Conservation (phyloP, 2,797 vertebrate species). For the Chloroceryle inda region DNA sequence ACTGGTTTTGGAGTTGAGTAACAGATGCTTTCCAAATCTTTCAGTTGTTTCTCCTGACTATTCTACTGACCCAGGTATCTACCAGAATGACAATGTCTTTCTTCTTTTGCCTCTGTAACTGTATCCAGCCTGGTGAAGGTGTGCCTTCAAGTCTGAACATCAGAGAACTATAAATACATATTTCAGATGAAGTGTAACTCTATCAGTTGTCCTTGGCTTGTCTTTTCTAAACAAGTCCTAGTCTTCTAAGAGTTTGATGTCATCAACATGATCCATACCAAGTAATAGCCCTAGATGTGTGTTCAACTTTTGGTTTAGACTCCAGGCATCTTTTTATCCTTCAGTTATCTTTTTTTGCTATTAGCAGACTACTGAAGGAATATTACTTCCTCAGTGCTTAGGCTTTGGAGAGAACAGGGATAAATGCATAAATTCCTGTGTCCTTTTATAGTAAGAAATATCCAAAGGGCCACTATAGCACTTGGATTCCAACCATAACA, state of each 20-base stretch:
- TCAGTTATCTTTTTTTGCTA: neutral
- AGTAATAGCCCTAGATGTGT: neutral
- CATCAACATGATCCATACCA: neutral
- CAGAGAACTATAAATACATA: neutral
- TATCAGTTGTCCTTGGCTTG: neutral
- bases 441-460: neutral
- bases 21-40: neutral
- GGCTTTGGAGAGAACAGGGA: neutral
- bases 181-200: neutral
- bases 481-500: neutral
- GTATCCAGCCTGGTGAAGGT: neutral
- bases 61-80: neutral
- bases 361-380: neutral
- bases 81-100: neutral
- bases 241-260: neutral
- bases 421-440: neutral
- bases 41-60: neutral
- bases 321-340: neutral
- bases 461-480: neutral
- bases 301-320: neutral
- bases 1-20: neutral
- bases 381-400: neutral
- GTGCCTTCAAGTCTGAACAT: neutral
- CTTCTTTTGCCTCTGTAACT: neutral
- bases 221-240: neutral